Base-by-base conservation (phyloP, 2,113 vertebrate species). In the Mola mola region DNA sequence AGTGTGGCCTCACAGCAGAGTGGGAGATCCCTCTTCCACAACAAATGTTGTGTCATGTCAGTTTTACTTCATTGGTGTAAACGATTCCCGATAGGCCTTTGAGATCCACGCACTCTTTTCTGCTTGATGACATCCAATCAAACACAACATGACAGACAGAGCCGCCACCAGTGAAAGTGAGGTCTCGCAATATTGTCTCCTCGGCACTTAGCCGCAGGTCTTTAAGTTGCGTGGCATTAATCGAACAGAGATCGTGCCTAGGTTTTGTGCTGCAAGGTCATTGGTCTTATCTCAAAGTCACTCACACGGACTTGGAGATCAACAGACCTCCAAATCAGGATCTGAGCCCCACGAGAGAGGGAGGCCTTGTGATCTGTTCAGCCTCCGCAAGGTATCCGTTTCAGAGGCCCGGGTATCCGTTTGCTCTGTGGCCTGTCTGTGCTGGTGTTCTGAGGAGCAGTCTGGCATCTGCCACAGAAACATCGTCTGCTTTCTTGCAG, bases 401-500 rank as follows among this genome's bases (percentile, higher is more conserved):
- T n/a, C n/a, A n/a, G n/a, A n/a, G n/a, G n/a, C n/a, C 51, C 41
- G 33, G 42, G 50, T 26, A 60, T 7, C 33, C 20, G 12, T 52
- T 56, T 42, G 42, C 36, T 65, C 33, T 60, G 24, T 44, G 29
- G 64, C 46, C 15, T 55, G 44, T 79, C 49, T 82, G 67, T 11
- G 64, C 34, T 62, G 49, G 17, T 49, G 69, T 68, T 73, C 63
- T 62, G 51, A 19, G 34, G 42, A 72, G 42, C 42, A 61, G 58
- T 52, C 73, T 79, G 81, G 66, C 79, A 82, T 77, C 64, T 82
- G 81, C 73, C 74, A 47, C 36, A 37, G 48, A 84, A 85, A 84
- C 78, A 79, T 86, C 86, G 88, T 87, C 85, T 89, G 88, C 57
- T 82, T 72, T 75, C 75, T 79, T 60, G 56, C 67, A 43, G 77